Conservation (phyloP, 2,888 invertebrate species). For the Yponomeuta evonymella region DNA sequence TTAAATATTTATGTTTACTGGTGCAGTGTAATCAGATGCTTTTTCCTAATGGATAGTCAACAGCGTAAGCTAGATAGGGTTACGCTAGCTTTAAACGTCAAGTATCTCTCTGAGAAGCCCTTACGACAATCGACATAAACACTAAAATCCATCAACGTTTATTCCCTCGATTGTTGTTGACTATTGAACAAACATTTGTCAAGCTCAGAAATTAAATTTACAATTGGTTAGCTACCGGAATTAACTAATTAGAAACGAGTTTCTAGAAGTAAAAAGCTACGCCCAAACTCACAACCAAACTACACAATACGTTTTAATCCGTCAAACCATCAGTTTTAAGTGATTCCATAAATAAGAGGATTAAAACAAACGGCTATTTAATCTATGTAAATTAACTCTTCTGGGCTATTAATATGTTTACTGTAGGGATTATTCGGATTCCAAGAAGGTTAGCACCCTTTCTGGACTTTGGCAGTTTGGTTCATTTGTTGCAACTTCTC, state of each 20-base stretch:
- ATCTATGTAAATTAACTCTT: conserved; percentile 6
- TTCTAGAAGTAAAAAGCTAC: neutral
- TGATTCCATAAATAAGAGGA: conserved; percentile 1
- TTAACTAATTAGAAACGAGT: neutral
- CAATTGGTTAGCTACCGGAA: neutral
- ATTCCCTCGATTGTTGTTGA: no score
- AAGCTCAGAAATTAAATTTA: neutral
- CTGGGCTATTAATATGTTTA: neutral
- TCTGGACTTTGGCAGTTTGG: neutral
- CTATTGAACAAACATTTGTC: neutral
- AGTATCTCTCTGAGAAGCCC: no score
- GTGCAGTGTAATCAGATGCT: no score
- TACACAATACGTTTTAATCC: neutral
- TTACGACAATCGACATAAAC: no score
- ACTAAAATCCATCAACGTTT: no score
- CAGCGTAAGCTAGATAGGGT: no score
- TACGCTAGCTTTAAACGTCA: no score
- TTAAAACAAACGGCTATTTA: neutral
- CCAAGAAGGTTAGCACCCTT: neutral
- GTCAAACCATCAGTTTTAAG: neutral
- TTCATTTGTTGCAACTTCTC: no score
- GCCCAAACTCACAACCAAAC: neutral
- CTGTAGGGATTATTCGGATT: conserved; percentile 8
- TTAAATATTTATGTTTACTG: no score
- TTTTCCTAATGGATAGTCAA: no score